Evolutionary conservation across 2,888 invertebrate genomes (phyloP), one percentile per base, ranked within the genome.

Genomic region (Eristalis intricaria): DNA sequence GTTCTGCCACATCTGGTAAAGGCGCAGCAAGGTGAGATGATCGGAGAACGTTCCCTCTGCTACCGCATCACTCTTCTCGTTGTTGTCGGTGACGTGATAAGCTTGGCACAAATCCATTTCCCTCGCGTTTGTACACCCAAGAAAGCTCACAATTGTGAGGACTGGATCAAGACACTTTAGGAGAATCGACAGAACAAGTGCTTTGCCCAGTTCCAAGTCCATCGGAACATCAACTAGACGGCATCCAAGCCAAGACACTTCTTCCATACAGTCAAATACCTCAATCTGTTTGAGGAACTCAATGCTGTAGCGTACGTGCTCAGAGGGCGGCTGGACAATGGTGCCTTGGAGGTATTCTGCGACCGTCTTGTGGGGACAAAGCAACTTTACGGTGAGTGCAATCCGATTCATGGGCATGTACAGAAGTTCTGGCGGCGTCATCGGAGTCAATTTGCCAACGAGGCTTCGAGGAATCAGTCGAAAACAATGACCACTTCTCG

Each of bases 131-230:
- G 96, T 93, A 63, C 93, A 93, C 0, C 97, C 96, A 89, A 99
- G 94, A 88, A 96, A 95, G 91, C 98, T 97, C 1, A 97, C 97
- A 70, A 99, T 96, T 3, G 98, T 98, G 81, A 99, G 93, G 35
- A 99, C 95, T 1, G 99, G 99, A 93, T 98, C 98, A 38, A 99
- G 94, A 92, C 99, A 99, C 92, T 97, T 97, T 90, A 99, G 94
- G 0, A 98, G 96, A 74, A 98, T 96, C 4, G 97, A 96, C 92
- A 97, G 97, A 0, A 99, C 94, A 84, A 99, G 94, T 95, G 98
- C 97, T 93, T 99, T 98, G 0, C 97, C 98, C 26, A 98, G 94
- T 89, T 97, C 95, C 0, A 98, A 98, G 90, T 98, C 98, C 3
- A 99, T 95, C 0, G 98, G 97, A 64, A 99, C 93, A 92, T 98